Base-by-base conservation (phyloP, 2,888 invertebrate genomes). In the Brachypalpus laphriformis region DNA sequence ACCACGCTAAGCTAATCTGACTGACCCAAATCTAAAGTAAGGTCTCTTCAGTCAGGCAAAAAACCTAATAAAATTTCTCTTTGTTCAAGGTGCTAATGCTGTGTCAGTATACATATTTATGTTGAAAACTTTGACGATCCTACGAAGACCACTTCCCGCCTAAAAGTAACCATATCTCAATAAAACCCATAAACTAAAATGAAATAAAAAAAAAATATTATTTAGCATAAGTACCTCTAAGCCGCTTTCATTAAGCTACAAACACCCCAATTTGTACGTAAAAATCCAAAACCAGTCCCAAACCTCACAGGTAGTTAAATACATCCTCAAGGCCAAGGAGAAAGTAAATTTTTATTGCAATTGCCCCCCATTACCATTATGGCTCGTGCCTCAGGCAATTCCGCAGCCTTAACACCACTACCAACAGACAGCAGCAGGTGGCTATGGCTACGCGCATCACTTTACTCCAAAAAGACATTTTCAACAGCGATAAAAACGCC, bases 371-470 rank as follows among this genome's bases (percentile, higher is more conserved):
- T 66, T 75, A 66, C 40, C 66, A 66, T 75, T 47, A 59, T 7
- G 31, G 40, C 20, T 8, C 37, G 51, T 22, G 37, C 63, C 74
- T 42, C 22, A 18, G 49, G 56, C 75, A 56, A 34, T 42, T 56
- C 8, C 47, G 16, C 22, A 22, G 56, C 14, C 47, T 37, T 34
- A 65, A n/a, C 28, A 57, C 57, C 34, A 40, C 56, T 16, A 11
- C 2, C 42, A 37, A 11, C 42, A 45, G 54, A 47, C 47, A 78
- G 78, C 78, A 78, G 78, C 78, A 78, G 82, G 78, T 78, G 78
- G 66, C 66, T 31, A 28, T 49, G 20, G 42, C 57, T 25, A 57
- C 57, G 63, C 49, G 16, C 61, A 74, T 68, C 66, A 77, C 63
- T 82, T 54, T 59, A n/a, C 61, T 51, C 37, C 16, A 11, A 54